Evolutionary conservation across 1,140 invertebrate genomes (phyloP).

Genomic region (Drosophila bocqueti): DNA sequence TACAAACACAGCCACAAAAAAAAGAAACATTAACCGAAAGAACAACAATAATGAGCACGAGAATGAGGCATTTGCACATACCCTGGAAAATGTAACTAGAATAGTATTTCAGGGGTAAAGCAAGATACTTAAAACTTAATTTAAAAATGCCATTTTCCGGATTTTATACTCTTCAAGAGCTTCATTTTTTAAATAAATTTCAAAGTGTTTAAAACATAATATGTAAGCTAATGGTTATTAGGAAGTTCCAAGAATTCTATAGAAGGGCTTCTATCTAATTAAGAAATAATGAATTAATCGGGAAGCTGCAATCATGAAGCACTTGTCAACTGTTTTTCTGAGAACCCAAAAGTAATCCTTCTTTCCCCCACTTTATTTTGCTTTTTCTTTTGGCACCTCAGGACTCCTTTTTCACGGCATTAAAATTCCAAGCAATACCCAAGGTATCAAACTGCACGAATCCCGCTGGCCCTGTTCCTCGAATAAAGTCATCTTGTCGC

Average conservation of each 20-base stretch:
- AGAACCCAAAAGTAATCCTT: neutral
- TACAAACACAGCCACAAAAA: neutral
- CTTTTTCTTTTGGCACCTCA: neutral
- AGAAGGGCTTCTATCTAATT: neutral
- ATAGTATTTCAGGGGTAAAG: neutral
- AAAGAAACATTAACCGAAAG: constrained; percentile 43
- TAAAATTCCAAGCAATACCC: neutral
- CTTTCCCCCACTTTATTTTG: too few relatives aligned
- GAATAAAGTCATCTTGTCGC: constrained; percentile 41
- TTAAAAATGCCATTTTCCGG: too few relatives aligned
- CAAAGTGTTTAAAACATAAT: too few relatives aligned
- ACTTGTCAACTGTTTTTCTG: neutral
- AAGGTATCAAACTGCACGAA: neutral
- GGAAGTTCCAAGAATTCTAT: neutral
- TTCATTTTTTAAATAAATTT: neutral
- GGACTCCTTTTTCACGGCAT: neutral
- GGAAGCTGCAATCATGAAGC: neutral
- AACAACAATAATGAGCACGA: constrained; percentile 39
- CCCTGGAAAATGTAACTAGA: neutral
- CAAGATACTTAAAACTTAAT: too few relatives aligned
- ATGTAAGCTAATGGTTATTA: neutral
- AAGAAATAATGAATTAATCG: neutral
- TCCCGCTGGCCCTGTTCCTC: constrained; percentile 4
- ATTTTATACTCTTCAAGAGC: neutral
- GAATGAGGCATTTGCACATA: constrained; percentile 22